A percentile compares a stretch with the other conserved stretches of the same genome.
Evolutionary conservation across 2,797 vertebrate species (phyloP).

Genomic region (Hybognathus amarus): DNA sequence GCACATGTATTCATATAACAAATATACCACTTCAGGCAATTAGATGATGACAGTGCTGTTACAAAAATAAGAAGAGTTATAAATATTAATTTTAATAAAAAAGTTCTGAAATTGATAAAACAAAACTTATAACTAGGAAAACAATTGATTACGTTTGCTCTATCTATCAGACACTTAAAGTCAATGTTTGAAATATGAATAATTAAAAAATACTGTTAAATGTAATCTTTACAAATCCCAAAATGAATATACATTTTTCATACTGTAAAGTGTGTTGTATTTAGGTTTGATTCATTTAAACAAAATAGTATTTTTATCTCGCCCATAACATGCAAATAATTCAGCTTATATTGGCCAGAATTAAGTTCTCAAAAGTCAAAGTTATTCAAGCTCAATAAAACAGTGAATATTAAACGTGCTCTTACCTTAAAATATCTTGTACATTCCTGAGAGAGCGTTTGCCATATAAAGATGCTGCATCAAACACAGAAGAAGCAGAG

Average conservation of each 20-base stretch:
- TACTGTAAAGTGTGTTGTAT: background rate
- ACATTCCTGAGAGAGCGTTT: constrained; percentile 71
- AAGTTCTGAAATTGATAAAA: background rate
- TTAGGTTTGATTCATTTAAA: background rate
- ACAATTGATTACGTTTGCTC: background rate
- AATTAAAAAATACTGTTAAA: background rate
- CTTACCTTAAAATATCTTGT: constrained; percentile 81
- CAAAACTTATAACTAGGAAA: background rate
- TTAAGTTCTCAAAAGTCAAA: background rate
- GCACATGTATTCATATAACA: background rate
- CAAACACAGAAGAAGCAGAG: constrained; percentile 34
- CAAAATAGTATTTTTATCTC: background rate
- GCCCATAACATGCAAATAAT: background rate
- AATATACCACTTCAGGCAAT: background rate
- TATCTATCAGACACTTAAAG: background rate
- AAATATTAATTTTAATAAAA: background rate
- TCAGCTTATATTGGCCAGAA: background rate
- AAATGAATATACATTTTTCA: background rate
- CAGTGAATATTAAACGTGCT: constrained; percentile 5
- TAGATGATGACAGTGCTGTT: background rate
- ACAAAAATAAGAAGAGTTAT: background rate
- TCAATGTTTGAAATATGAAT: background rate
- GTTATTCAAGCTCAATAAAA: constrained; percentile 56
- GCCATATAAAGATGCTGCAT: constrained; percentile 74
- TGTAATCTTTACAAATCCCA: background rate